phyloP scores from a whole-genome alignment of 2,113 vertebrate genomes.

The Hemiprocne comata region DNA sequence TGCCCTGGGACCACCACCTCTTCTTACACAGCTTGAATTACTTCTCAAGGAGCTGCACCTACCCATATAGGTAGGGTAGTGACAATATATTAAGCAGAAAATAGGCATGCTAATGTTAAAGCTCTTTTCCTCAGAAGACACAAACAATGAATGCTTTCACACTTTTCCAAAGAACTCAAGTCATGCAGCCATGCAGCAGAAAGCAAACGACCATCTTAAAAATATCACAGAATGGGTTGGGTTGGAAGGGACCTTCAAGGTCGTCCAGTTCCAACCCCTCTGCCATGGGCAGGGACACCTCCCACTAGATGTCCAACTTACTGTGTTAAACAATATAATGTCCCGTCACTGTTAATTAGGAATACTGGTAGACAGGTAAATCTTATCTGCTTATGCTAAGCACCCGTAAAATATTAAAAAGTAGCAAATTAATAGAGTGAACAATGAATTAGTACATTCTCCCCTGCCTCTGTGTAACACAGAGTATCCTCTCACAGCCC shows the following conservation, averaged over 20 bases:
- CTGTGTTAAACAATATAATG: rapidly evolving
- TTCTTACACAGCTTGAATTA: background rate
- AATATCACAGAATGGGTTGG: background rate
- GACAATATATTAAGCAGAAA: background rate
- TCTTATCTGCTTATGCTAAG: background rate
- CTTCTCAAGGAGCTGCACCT: background rate
- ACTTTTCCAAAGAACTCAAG: background rate
- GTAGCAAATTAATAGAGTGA: background rate
- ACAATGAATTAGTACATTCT: background rate
- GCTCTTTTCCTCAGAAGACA: background rate
- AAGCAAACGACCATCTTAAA: background rate
- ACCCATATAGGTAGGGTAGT: background rate
- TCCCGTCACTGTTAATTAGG: background rate
- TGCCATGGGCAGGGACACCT: too few species aligned
- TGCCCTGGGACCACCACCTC: background rate
- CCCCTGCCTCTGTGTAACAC: rapidly evolving
- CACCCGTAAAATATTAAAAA: background rate
- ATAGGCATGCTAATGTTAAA: background rate
- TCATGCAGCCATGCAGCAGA: background rate
- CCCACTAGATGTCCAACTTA: background rate
- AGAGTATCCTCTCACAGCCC: background rate
- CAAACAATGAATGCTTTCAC: background rate
- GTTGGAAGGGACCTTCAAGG: too few species aligned
- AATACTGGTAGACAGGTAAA: rapidly evolving
- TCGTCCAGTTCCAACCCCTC: too few species aligned